Evolutionary conservation across 2,888 invertebrate species (phyloP).

Genomic region (Oscheius myriophilus): DNA sequence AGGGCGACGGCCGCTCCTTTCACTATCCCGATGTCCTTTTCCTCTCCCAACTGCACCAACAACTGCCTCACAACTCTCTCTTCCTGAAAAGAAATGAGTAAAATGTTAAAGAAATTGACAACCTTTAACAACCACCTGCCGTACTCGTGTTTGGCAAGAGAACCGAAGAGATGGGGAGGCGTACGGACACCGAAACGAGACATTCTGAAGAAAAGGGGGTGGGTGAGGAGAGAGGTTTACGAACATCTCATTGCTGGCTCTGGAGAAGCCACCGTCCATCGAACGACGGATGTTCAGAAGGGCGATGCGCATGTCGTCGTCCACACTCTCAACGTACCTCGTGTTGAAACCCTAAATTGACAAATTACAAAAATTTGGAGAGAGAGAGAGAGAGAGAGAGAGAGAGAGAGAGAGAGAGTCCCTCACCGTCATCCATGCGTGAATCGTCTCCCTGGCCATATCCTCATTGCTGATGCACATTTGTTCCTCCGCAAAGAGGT

Average conservation of each 20-base stretch:
- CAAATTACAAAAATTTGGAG: slow-evolving; percentile 31
- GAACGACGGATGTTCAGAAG: slow-evolving; percentile 85
- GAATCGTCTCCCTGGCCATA: slow-evolving; percentile 41
- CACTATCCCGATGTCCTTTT: slow-evolving; percentile 35
- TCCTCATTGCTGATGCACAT: slow-evolving; percentile 41
- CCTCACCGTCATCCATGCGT: slow-evolving; percentile 54
- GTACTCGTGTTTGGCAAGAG: slow-evolving; percentile 48
- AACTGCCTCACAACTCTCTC: slow-evolving; percentile 36
- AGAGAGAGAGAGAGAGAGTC: no score
- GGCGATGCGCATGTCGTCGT: slow-evolving; percentile 87
- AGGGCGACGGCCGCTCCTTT: slow-evolving; percentile 58
- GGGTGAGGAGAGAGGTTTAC: slow-evolving; percentile 1
- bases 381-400: neutral
- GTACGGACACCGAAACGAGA: slow-evolving; percentile 43
- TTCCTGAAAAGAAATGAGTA: slow-evolving; percentile 5
- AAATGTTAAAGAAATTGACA: neutral
- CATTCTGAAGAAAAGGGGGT: slow-evolving; percentile 17
- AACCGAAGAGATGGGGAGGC: slow-evolving; percentile 55
- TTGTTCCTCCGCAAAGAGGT: slow-evolving; percentile 52
- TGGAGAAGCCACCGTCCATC: slow-evolving; percentile 82
- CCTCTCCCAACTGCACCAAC: slow-evolving; percentile 29
- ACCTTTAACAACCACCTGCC: slow-evolving; percentile 45
- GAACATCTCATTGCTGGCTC: slow-evolving; percentile 75
- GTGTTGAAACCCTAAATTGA: slow-evolving; percentile 70
- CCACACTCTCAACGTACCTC: slow-evolving; percentile 87